These are phyloP conservation scores for Rhinoptilus africanus DNA, from an alignment of 2,113 vertebrate genomes.

Conservation along the genomic window DNA sequence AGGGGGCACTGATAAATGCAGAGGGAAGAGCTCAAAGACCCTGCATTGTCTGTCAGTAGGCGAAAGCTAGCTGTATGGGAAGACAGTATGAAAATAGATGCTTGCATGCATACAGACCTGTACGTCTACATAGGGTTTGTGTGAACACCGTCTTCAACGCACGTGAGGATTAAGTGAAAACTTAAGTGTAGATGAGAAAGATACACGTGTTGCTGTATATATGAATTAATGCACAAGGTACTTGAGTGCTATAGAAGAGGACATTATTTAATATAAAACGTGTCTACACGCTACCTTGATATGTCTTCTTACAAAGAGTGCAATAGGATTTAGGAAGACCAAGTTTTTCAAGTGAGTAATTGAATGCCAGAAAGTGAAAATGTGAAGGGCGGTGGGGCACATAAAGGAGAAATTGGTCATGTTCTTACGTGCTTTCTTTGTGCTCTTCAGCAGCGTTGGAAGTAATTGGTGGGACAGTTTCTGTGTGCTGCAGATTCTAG, in stretches of 20 bases:
- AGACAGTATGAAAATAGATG: neutral
- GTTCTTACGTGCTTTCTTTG: neutral
- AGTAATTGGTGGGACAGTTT: neutral
- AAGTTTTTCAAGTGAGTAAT: neutral
- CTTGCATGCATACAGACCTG: fast-evolving
- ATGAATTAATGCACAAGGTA: neutral
- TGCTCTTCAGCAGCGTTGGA: neutral
- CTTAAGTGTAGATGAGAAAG: neutral
- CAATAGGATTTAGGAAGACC: neutral
- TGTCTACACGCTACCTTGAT: fast-evolving
- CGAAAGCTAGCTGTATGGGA: neutral
- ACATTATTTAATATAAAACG: neutral
- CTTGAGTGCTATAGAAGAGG: neutral
- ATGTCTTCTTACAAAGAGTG: neutral
- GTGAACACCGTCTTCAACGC: neutral
- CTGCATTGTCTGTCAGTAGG: neutral
- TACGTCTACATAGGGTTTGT: neutral
- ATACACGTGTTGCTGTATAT: fast-evolving
- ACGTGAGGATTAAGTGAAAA: neutral
- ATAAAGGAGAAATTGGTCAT: neutral
- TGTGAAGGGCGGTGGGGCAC: no score
- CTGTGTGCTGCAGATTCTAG: neutral
- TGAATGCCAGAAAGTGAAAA: neutral
- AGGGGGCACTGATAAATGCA: neutral
- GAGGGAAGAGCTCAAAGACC: neutral